These are phyloP conservation scores for Malurus cyaneus DNA, from an alignment of 2,113 vertebrate species.

Conservation along the genomic window DNA sequence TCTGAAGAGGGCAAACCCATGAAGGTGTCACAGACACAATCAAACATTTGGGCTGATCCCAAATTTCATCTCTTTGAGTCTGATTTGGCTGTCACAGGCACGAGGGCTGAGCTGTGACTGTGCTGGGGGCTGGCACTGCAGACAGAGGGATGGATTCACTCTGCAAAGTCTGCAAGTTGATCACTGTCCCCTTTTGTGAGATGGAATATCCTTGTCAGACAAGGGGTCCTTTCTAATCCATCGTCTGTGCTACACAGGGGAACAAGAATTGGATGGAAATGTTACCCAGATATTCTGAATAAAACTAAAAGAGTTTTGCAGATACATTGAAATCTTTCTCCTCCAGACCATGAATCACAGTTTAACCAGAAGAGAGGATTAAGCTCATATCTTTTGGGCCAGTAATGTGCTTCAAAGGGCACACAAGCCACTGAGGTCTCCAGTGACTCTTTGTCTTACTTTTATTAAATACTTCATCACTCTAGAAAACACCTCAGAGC, in stretches of 20 bases:
- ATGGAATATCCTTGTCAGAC: not conserved
- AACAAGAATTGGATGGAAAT: not conserved
- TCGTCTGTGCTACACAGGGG: not conserved
- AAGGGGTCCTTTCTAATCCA: not conserved
- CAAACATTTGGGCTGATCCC: accelerated
- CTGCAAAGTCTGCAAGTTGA: accelerated
- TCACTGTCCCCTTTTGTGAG: not conserved
- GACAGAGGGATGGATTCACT: accelerated
- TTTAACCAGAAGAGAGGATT: slow-evolving; percentile 59
- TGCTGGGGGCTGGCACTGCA: not conserved
- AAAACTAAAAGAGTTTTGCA: slow-evolving; percentile 1
- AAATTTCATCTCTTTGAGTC: accelerated
- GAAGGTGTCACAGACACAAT: no score
- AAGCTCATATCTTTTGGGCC: slow-evolving; percentile 54
- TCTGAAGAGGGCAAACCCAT: not conserved
- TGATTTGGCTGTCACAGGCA: accelerated
- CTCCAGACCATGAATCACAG: slow-evolving; percentile 46
- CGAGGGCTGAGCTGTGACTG: accelerated
- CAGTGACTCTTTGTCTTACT: slow-evolving; percentile 58
- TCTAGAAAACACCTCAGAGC: slow-evolving; percentile 49
- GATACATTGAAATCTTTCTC: not conserved
- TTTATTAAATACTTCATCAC: slow-evolving; percentile 72
- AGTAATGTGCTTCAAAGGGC: slow-evolving; percentile 59
- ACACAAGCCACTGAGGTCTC: slow-evolving; percentile 24
- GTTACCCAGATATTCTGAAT: not conserved